Evolutionary conservation across 2,797 vertebrate species (phyloP).

Genomic region (Eidolon dupreanum): DNA sequence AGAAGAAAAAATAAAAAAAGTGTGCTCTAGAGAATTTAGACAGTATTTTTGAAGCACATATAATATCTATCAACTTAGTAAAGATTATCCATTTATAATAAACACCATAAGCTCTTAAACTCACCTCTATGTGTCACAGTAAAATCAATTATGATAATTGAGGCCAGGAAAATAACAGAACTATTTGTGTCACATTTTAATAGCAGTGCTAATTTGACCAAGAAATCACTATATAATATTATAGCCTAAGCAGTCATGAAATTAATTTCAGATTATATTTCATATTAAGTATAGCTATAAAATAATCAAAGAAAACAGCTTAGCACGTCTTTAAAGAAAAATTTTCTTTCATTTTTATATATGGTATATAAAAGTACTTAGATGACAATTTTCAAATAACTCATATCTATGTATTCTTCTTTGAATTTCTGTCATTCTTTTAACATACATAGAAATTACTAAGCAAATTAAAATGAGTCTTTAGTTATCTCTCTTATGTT

Average conservation of each 20-base stretch:
- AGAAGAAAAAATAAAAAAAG: background rate
- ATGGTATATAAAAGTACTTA: background rate
- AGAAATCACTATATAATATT: background rate
- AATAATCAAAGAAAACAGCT: background rate
- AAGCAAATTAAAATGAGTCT: background rate
- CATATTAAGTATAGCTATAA: background rate
- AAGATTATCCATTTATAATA: background rate
- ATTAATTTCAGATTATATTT: conserved; percentile 43
- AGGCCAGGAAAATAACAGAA: background rate
- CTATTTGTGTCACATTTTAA: background rate
- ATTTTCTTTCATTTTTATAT: background rate
- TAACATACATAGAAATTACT: background rate
- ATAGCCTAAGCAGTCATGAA: background rate
- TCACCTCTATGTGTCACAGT: background rate
- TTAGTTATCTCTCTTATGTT: background rate
- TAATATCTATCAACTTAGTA: background rate
- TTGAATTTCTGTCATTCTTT: background rate
- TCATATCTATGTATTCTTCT: background rate
- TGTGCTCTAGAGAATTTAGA: background rate
- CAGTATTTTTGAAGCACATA: background rate
- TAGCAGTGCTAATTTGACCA: background rate
- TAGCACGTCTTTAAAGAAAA: background rate
- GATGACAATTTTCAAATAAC: background rate
- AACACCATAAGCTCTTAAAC: background rate
- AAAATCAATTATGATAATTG: background rate